These are phyloP conservation scores for Ara ararauna DNA, from an alignment of 2,797 vertebrate genomes.

Conservation along the genomic window DNA sequence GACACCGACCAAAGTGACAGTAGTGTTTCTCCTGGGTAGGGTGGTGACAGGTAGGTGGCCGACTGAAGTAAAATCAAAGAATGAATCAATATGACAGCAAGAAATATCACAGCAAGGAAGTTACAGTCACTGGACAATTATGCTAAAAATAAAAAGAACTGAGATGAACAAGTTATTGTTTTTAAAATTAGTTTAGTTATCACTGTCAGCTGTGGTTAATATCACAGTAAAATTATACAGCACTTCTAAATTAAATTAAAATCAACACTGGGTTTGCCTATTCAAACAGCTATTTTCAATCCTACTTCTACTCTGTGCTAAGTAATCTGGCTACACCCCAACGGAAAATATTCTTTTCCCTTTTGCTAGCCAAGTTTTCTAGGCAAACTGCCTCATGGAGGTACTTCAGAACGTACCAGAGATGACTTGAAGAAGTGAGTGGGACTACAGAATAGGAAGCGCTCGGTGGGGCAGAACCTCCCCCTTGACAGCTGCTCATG, in stretches of 20 bases:
- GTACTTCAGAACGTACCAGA: not conserved
- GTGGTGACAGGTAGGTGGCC: constrained; percentile 89
- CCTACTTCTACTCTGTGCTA: not conserved
- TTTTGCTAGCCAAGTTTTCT: not conserved
- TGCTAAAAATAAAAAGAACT: not conserved
- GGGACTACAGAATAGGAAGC: not conserved
- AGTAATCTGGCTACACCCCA: not conserved
- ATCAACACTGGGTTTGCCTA: not conserved
- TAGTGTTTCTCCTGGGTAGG: constrained; percentile 85
- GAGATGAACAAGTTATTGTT: not conserved
- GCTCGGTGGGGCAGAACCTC: not conserved
- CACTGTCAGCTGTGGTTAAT: not conserved
- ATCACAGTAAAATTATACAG: not conserved
- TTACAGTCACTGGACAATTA: not conserved
- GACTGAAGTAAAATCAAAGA: constrained; percentile 73
- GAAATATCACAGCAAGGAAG: not conserved
- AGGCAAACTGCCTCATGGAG: not conserved
- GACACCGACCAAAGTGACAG: constrained; percentile 90
- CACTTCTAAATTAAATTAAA: not conserved
- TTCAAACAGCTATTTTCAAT: not conserved
- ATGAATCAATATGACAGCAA: not conserved
- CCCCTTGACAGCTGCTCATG: not conserved
- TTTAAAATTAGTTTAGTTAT: not conserved
- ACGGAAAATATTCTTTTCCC: not conserved
- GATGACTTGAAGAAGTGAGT: not conserved